Evolutionary conservation across 2,113 vertebrate species (phyloP), one percentile per base, ranked within the genome.

Genomic region (Ursus arctos): DNA sequence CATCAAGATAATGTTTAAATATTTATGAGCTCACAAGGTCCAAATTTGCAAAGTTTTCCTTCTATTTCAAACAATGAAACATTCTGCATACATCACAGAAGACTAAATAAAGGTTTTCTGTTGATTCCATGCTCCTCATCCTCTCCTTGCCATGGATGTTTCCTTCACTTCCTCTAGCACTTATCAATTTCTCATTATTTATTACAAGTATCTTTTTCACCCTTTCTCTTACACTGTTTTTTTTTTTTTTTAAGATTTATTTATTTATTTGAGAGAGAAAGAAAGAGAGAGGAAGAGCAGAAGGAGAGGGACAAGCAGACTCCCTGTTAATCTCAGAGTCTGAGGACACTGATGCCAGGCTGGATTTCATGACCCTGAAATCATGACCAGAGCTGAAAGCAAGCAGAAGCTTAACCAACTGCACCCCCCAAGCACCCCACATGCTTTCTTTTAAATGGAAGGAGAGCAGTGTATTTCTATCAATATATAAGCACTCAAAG

Each of bases 21-120:
- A 89, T 93, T 84, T 85, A 43, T 28, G 51, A 57, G 79, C 12
- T 61, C 81, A 84, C 1, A 63, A 86, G 4, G 2, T 61, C 1
- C 2, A 72, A 89, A 88, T 61, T 67, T 85, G 13, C 40, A 59
- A 77, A 53, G 2, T 61, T 86, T 95, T 81, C 5, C 4, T 84
- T 91, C 33, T 53, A 81, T 89, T 90, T 90, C 15, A 95, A 92
- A 95, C 14, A 61, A 26, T 87, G 10, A 80, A 91, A 77, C 0
- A n/a, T 5, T 7, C 43, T 65, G 2, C 15, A 57, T 24, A 72
- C 19, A 92, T 74, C 57, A 82, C 0, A 63, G 47, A 79, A 79
- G 21, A 53, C 1, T 21, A 26, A 84, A 87, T 21, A 26, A 84
- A 87, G 7, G 1, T 69, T 57, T 85, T 2, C 0, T 1, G 33